Percentiles rank a stretch among this genome's conserved stretches.
Conservation (phyloP, 2,888 invertebrate genomes). For the Dascillus cervinus region DNA sequence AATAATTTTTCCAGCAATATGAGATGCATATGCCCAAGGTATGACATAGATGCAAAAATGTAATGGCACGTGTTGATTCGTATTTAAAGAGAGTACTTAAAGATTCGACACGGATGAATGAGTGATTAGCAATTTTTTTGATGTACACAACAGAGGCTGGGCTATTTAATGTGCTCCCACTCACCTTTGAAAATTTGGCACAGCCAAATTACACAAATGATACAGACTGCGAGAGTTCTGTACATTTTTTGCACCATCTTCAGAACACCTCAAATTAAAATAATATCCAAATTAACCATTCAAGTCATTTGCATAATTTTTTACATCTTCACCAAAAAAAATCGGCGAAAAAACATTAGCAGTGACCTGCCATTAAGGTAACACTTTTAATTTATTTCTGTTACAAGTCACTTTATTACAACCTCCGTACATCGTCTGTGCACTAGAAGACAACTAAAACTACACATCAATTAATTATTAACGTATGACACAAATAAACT, state of each 20-base stretch:
- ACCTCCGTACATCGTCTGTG: conserved; percentile 7
- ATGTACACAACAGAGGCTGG: background rate
- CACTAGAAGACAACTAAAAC: conserved; percentile 1
- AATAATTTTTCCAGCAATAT: background rate
- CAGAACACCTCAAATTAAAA: conserved; percentile 16
- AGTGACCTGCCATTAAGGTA: conserved; percentile 20
- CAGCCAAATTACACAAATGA: conserved; percentile 31
- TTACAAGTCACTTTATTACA: conserved; percentile 12
- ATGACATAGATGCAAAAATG: conserved; percentile 2
- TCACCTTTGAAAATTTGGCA: conserved; percentile 33
- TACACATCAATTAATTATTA: conserved; percentile 5
- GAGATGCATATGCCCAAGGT: conserved; percentile 3
- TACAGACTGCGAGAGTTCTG: conserved; percentile 29
- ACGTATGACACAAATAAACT: conserved; percentile 17
- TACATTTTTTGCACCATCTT: conserved; percentile 26
- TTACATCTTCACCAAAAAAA: conserved; percentile 27
- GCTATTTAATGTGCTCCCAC: conserved; percentile 6
- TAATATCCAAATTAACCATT: conserved; percentile 17
- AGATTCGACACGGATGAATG: background rate
- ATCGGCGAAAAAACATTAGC: conserved; percentile 29
- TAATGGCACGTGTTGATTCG: background rate
- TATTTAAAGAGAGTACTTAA: background rate
- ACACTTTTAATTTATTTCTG: conserved; percentile 14
- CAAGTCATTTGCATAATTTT: conserved; percentile 23
- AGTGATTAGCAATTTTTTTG: background rate